Evolutionary conservation across 2,113 vertebrate species (phyloP).

Genomic region (Oxyruncus cristatus): DNA sequence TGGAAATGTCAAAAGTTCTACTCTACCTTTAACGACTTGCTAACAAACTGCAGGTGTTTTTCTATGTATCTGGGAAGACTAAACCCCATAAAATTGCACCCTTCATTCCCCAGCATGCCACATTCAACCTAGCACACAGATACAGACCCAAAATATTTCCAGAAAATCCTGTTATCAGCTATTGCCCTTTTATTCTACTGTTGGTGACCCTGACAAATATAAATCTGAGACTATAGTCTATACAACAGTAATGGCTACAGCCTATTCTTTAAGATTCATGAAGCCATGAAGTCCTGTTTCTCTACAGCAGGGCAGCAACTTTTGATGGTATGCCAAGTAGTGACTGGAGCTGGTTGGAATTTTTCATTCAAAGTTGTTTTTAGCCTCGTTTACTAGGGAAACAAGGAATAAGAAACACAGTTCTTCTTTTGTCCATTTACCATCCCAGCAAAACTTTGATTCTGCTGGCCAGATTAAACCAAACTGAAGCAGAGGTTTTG

Average conservation of each 20-base stretch:
- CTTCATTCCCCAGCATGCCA: not conserved
- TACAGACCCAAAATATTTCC: not conserved
- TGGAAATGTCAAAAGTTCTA: not conserved
- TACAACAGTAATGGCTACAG: not conserved
- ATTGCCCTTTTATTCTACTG: not conserved
- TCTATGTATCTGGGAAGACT: not conserved
- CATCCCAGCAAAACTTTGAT: not conserved
- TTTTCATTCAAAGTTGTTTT: slow-evolving; percentile 43
- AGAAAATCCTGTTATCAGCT: not conserved
- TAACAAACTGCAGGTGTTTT: not conserved
- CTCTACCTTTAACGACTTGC: not conserved
- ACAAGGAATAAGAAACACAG: not conserved
- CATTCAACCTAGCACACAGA: not conserved
- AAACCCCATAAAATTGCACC: not conserved
- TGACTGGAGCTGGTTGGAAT: slow-evolving; percentile 38
- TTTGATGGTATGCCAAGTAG: slow-evolving; percentile 19
- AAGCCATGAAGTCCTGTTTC: not conserved
- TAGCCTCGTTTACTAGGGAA: not conserved
- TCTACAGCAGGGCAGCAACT: not conserved
- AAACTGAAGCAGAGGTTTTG: not conserved
- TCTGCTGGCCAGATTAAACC: not conserved
- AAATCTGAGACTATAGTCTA: not conserved
- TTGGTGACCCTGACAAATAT: not conserved
- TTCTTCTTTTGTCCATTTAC: not conserved
- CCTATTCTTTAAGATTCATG: not conserved